phyloP scores from a whole-genome alignment of 1,140 invertebrate genomes.

The Drosophila paulistorum region DNA sequence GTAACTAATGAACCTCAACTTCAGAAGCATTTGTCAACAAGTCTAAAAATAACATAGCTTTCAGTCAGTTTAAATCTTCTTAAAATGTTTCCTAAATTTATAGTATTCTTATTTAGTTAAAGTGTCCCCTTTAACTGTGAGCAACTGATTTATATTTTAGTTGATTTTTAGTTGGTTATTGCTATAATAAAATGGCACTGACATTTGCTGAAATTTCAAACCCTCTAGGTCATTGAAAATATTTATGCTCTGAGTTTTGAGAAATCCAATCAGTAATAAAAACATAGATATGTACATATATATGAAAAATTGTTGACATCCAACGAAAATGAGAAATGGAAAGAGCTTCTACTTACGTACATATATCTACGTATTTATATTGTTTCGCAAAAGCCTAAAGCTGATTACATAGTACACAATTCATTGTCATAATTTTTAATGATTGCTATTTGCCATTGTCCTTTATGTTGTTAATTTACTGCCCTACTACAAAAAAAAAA shows the following conservation, averaged over 20 bases:
- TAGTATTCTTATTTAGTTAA: too few relatives aligned
- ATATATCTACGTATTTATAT: background rate
- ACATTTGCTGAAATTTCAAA: constrained; percentile 22
- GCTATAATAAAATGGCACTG: constrained; percentile 32
- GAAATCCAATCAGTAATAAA: constrained; percentile 52
- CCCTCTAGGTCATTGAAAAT: constrained; percentile 40
- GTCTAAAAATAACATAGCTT: too few relatives aligned
- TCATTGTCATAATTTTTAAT: constrained; percentile 22
- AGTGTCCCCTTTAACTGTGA: background rate
- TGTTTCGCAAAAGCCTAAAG: constrained; percentile 6
- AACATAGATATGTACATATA: constrained; percentile 38
- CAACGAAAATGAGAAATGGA: background rate
- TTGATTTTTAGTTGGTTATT: constrained; percentile 25
- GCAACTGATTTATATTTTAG: constrained; percentile 25
- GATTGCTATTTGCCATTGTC: constrained; percentile 28
- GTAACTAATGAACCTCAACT: too few relatives aligned
- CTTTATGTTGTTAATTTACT: constrained; percentile 54
- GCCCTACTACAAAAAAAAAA: constrained; percentile 43
- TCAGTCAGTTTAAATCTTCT: too few relatives aligned
- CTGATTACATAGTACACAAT: constrained; percentile 31
- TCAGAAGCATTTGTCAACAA: too few relatives aligned
- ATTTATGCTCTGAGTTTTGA: constrained; percentile 41
- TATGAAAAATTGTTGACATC: constrained; percentile 14
- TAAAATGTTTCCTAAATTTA: too few relatives aligned
- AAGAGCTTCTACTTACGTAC: background rate